These are phyloP conservation scores for Psettodes erumei DNA, from an alignment of 2,113 vertebrate species.

Conservation along the genomic window DNA sequence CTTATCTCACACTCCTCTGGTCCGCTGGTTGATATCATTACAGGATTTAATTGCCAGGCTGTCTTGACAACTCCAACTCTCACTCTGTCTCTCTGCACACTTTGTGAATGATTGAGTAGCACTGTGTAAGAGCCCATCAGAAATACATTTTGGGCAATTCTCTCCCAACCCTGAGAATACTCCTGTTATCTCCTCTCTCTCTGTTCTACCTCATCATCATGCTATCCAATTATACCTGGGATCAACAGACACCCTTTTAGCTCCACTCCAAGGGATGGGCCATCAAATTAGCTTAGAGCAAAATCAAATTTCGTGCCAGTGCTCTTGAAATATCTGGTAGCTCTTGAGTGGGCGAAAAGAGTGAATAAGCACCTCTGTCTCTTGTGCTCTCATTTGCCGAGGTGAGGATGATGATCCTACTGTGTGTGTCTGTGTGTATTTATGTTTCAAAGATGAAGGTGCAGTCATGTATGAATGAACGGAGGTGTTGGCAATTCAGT, in stretches of 20 bases:
- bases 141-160: constrained; percentile 66
- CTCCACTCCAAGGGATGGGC: constrained; percentile 55
- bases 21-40: constrained; percentile 63
- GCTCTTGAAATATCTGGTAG: constrained; percentile 69
- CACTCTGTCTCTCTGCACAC: constrained; percentile 33
- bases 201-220: constrained; percentile 66
- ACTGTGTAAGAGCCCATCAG: constrained; percentile 56
- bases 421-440: constrained; percentile 17
- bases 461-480: constrained; percentile 3
- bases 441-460: constrained; percentile 28
- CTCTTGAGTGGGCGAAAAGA: constrained; percentile 62
- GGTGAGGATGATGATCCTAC: constrained; percentile 28
- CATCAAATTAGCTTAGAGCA: constrained; percentile 75
- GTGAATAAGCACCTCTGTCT: constrained; percentile 50
- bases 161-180: constrained; percentile 41
- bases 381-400: constrained; percentile 16
- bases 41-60: constrained; percentile 76
- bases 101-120: constrained; percentile 65
- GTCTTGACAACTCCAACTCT: constrained; percentile 65
- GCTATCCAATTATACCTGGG: constrained; percentile 76
- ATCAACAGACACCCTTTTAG: constrained; percentile 71
- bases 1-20: constrained; percentile 49
- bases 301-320: constrained; percentile 76
- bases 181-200: constrained; percentile 49
- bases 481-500: background rate